Evolutionary conservation across 2,888 invertebrate genomes (phyloP).

Genomic region (Diaperis boleti): DNA sequence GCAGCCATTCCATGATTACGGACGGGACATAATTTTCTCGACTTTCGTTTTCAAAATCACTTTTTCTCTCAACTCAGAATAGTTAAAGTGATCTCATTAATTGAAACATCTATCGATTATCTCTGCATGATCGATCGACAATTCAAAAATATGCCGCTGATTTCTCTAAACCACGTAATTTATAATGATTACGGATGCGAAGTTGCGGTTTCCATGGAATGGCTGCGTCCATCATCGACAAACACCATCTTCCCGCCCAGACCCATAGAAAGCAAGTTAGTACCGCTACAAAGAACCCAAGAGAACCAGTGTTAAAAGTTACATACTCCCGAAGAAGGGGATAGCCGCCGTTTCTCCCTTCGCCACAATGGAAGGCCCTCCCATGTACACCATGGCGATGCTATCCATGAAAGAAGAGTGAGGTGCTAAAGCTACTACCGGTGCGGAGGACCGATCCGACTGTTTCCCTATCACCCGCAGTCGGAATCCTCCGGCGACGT

Average conservation of each 20-base stretch:
- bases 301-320: conserved; percentile 28
- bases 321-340: conserved; percentile 91
- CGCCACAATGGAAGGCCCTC: conserved; percentile 91
- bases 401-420: conserved; percentile 94
- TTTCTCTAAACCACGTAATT: no score
- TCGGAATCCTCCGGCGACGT: conserved; percentile 86
- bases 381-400: conserved; percentile 83
- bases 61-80: neutral
- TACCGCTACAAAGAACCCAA: neutral
- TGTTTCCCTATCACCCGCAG: conserved; percentile 80
- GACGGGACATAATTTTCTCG: no score
- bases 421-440: conserved; percentile 88
- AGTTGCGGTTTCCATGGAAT: no score
- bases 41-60: no score
- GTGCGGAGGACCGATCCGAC: conserved; percentile 76
- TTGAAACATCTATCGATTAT: no score
- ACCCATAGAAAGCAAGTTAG: conserved; percentile 40
- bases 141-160: no score
- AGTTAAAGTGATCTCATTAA: no score
- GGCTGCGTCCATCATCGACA: no score
- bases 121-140: no score
- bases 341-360: conserved; percentile 86
- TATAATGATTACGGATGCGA: no score
- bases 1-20: no score
- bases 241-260: no score